phyloP scores from a whole-genome alignment of 2,113 vertebrate species.

The Ornithorhynchus anatinus region DNA sequence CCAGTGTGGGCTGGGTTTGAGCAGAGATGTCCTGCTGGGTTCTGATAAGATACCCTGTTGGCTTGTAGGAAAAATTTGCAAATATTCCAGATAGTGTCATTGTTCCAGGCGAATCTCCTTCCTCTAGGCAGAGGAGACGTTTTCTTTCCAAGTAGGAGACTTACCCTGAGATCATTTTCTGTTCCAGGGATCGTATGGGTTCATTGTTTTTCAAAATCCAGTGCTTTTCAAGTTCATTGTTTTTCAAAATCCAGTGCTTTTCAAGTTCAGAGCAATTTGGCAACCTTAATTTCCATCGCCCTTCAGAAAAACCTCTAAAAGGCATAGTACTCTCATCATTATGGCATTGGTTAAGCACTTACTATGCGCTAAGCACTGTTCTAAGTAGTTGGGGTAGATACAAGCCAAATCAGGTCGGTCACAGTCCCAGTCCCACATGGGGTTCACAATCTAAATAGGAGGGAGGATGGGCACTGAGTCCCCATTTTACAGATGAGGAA shows the following conservation, averaged over 20 bases:
- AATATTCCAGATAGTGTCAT: slow-evolving; percentile 63
- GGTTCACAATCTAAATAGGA: too few relatives aligned
- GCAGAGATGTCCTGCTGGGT: slow-evolving; percentile 60
- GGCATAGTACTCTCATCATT: neutral
- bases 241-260: slow-evolving; percentile 8
- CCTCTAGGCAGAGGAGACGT: neutral
- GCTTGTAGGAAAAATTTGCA: slow-evolving; percentile 47
- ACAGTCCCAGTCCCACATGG: too few relatives aligned
- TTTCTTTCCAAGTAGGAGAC: slow-evolving; percentile 33
- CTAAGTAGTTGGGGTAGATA: too few relatives aligned
- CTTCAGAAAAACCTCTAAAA: slow-evolving; percentile 3
- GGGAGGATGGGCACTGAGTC: too few relatives aligned
- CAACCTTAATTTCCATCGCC: slow-evolving; percentile 4
- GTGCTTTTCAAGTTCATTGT: neutral
- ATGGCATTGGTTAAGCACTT: too few relatives aligned
- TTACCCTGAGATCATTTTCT: slow-evolving; percentile 43
- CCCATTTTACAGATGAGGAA: too few relatives aligned
- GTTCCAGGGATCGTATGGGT: slow-evolving; percentile 7
- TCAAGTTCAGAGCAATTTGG: neutral
- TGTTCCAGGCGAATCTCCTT: slow-evolving; percentile 54
- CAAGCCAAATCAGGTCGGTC: too few relatives aligned
- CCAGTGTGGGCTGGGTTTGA: slow-evolving; percentile 53
- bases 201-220: slow-evolving; percentile 30
- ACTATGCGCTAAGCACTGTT: too few relatives aligned
- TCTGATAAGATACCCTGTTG: slow-evolving; percentile 58